phyloP scores from a whole-genome alignment of 1,140 invertebrate genomes.

The Tetraneura akinire region DNA sequence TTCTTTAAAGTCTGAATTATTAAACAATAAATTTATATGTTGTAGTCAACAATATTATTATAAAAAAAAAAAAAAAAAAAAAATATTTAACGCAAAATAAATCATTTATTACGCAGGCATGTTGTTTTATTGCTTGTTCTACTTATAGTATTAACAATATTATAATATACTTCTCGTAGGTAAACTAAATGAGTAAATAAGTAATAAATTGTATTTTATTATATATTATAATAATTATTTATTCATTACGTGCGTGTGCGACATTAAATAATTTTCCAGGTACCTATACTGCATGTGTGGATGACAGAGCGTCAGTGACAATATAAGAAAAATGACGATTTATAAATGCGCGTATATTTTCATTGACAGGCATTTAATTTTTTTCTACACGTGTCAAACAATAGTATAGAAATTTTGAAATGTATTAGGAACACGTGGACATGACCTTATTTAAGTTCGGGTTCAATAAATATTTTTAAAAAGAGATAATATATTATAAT shows the following conservation, averaged over 20 bases:
- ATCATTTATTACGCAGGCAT: neutral
- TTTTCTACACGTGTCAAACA: neutral
- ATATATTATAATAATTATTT: conserved; percentile 26
- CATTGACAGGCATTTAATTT: conserved; percentile 27
- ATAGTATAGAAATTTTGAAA: neutral
- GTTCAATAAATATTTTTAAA: conserved; percentile 4
- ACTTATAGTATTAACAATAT: conserved; percentile 18
- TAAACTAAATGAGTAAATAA: conserved; percentile 10
- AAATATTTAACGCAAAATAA: neutral
- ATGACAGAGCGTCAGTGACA: neutral
- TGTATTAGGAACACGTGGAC: neutral
- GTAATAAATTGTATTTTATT: neutral
- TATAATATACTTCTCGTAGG: neutral
- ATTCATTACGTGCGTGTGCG: neutral
- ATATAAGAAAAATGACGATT: conserved; percentile 16
- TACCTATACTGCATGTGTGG: conserved; percentile 3
- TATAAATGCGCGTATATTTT: conserved; percentile 28
- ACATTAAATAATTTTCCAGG: conserved; percentile 19
- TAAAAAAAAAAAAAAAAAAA: neutral
- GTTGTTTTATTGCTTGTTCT: conserved; percentile 5
- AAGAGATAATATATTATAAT: neutral
- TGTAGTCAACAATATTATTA: neutral
- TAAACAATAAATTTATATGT: neutral
- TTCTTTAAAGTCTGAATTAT: neutral
- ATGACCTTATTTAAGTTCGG: neutral